These are phyloP conservation scores for Caenorhabditis sp. DNA, from an alignment of 2,888 invertebrate species.

Conservation along the genomic window DNA sequence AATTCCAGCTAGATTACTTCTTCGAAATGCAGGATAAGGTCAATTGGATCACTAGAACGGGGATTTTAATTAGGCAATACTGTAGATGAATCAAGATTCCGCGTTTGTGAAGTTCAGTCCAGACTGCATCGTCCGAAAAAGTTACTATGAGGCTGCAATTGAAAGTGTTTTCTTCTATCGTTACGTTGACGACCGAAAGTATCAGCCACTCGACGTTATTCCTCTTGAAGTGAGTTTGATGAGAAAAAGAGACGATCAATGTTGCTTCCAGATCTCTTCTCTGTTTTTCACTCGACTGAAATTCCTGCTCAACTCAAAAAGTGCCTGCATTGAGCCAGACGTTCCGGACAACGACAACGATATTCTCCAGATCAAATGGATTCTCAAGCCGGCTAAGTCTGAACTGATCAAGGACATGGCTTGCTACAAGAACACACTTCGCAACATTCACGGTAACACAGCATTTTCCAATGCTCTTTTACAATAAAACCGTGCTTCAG, in stretches of 20 bases:
- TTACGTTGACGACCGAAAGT: background rate
- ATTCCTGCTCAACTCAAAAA: background rate
- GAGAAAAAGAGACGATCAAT: background rate
- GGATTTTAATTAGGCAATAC: background rate
- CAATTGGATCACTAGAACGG: background rate
- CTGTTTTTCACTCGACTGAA: no score
- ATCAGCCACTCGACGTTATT: background rate
- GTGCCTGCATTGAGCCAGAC: background rate
- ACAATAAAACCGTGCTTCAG: no score
- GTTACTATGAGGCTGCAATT: background rate
- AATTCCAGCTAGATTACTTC: background rate
- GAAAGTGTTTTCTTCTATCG: background rate
- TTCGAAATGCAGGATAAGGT: background rate
- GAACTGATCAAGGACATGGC: no score
- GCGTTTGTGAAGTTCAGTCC: background rate
- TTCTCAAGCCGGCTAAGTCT: no score
- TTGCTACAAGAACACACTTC: no score
- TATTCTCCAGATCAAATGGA: no score
- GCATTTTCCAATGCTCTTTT: no score
- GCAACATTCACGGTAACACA: no score
- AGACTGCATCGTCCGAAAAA: background rate
- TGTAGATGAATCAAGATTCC: background rate
- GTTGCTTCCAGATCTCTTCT: background rate
- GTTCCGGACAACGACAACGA: no score
- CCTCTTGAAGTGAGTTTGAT: conserved; percentile 1